phyloP scores from a whole-genome alignment of 2,113 vertebrate species.

The Thamnaconus septentrionalis region DNA sequence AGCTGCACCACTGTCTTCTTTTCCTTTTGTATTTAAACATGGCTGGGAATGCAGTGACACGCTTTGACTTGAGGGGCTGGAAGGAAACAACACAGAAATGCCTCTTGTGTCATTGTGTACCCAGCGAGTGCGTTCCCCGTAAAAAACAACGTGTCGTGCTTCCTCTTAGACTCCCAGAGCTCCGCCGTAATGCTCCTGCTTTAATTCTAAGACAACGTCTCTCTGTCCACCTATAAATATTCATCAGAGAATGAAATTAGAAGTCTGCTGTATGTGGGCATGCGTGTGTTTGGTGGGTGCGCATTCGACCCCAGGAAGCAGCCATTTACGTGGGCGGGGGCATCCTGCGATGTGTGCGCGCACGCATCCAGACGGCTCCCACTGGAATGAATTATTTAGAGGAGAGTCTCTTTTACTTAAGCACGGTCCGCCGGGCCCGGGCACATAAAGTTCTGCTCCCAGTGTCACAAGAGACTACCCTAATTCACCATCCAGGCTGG shows the following conservation, averaged over 20 bases:
- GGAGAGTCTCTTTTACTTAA: constrained; percentile 73
- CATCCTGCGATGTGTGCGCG: constrained; percentile 32
- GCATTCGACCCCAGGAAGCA: constrained; percentile 34
- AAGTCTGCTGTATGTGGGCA: constrained; percentile 27
- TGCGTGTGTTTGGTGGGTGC: constrained; percentile 21
- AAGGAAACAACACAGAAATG: not conserved
- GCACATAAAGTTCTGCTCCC: constrained; percentile 57
- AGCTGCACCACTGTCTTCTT: too few relatives aligned
- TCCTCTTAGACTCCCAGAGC: not conserved
- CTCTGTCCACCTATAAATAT: constrained; percentile 60
- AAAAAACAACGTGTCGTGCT: not conserved
- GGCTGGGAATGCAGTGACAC: not conserved
- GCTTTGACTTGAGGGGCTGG: too few relatives aligned
- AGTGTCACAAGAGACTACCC: constrained; percentile 55
- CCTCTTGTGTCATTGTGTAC: not conserved
- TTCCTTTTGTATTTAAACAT: too few relatives aligned
- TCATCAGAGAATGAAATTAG: constrained; percentile 65
- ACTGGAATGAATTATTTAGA: constrained; percentile 73
- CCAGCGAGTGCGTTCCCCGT: not conserved
- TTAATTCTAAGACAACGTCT: constrained; percentile 49
- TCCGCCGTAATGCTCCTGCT: constrained; percentile 20
- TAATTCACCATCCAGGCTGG: constrained; percentile 39
- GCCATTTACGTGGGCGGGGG: constrained; percentile 30
- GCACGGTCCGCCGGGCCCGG: constrained; percentile 55
- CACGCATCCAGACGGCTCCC: constrained; percentile 49